Base-by-base conservation (phyloP, 1,140 invertebrate genomes). In the Cydia pomonella region DNA sequence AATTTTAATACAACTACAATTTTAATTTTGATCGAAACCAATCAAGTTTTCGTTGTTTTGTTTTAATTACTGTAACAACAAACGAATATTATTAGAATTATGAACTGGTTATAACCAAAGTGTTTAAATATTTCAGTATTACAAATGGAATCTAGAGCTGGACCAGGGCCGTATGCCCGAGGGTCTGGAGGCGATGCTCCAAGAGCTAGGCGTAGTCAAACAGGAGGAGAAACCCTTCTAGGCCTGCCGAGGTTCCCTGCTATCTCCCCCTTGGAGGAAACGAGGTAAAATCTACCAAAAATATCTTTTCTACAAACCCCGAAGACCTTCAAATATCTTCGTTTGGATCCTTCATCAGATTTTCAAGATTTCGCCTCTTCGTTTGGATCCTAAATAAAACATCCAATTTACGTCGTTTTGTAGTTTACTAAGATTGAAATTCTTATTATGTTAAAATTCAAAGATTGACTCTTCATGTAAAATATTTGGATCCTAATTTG, bases 111-210 rank as follows among this genome's bases (percentile, higher is more conserved):
- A 3, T 16, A 16, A 47, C 12, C 44, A 3, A 47, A 16, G 13
- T 13, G 3, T 47, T 47, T 47, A 0, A 53, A 53, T 2, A 53
- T 95, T 95, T 71, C 93, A 97, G 97, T 97, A 96, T 92, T 96
- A 95, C 84, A 94, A 95, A 87, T 97, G 97, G 96, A 96, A 95
- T 72, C 94, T 95, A 80, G 97, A 97, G 78, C 86, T 98, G 72
- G 97, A 97, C 82, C 96, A 96, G 84, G 97, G 96, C 44, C 94
- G 93, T 76, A 93, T 96, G 77, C 96, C 97, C 13, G 97, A 97
- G 78, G 96, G 96, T 44, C 93, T 97, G 72, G 95, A 97, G 78
- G 93, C 94, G 44, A 92, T 97, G 80, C 91, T 97, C 25, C 96
- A 97, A 82, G 96, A 97, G 79, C 86, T 95, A 76, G 89, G 91